Evolutionary conservation across 2,113 vertebrate species (phyloP).

Genomic region (Isichthys henryi): DNA sequence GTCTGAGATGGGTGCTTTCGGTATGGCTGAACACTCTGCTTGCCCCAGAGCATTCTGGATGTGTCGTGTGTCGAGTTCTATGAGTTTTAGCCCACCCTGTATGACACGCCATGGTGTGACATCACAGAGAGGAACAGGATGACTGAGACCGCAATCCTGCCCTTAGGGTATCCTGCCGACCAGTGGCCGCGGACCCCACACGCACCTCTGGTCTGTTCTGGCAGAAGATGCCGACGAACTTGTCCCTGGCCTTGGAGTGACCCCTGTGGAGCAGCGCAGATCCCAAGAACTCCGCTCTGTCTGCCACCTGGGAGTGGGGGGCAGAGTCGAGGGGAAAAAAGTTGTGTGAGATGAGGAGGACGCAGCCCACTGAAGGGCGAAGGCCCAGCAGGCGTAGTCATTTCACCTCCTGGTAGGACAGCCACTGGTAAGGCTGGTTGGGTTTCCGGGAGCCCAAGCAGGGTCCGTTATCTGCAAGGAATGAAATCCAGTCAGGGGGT

Average conservation of each 20-base stretch:
- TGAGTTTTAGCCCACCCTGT: background rate
- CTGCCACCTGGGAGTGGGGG: conserved; percentile 58
- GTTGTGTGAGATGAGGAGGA: background rate
- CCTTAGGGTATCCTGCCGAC: background rate
- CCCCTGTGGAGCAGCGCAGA: conserved; percentile 82
- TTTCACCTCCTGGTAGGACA: conserved; percentile 81
- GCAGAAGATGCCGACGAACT: conserved; percentile 81
- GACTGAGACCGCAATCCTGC: background rate
- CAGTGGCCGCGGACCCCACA: background rate
- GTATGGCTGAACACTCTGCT: background rate
- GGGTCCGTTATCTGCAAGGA: conserved; percentile 74
- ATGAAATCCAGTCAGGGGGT: background rate
- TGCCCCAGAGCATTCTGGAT: background rate
- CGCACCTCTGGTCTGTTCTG: conserved; percentile 94
- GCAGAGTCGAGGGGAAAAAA: background rate
- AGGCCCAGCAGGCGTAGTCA: background rate
- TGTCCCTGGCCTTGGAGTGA: conserved; percentile 64
- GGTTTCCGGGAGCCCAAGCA: conserved; percentile 87
- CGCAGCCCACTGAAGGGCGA: background rate
- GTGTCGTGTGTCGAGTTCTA: background rate
- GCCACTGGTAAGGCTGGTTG: conserved; percentile 89
- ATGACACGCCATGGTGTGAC: background rate
- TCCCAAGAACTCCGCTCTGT: conserved; percentile 70
- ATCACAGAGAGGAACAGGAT: background rate
- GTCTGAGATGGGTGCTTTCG: background rate